A percentile compares a stretch with the other conserved stretches of the same genome.
These are phyloP conservation scores for Macroglossus sobrinus DNA, from an alignment of 2,113 vertebrate species.

Conservation along the genomic window DNA sequence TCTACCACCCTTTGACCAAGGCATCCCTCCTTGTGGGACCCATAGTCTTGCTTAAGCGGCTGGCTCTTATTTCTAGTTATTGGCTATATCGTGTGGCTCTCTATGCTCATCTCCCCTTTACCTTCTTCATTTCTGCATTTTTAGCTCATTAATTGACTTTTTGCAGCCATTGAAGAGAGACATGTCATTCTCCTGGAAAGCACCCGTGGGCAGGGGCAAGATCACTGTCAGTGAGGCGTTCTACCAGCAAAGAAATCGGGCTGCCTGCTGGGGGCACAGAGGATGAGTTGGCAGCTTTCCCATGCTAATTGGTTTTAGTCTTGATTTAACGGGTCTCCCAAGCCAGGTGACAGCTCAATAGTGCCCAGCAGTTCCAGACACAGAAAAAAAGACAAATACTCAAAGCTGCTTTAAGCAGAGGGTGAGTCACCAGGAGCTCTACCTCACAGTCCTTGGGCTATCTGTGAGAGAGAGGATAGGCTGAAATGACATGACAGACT, in stretches of 20 bases:
- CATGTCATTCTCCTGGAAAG: constrained; percentile 37
- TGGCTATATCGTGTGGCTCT: neutral
- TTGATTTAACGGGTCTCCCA: constrained; percentile 46
- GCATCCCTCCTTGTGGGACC: neutral
- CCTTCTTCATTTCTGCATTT: neutral
- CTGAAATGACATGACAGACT: neutral
- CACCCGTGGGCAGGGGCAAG: neutral
- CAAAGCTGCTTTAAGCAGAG: neutral
- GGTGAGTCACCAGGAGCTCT: neutral
- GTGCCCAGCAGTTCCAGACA: neutral
- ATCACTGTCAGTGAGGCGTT: constrained; percentile 4
- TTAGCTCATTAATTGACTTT: constrained; percentile 35
- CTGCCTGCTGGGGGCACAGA: neutral
- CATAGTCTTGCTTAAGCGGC: neutral
- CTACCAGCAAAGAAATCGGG: constrained; percentile 40
- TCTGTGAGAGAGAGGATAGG: neutral
- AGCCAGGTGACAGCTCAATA: neutral
- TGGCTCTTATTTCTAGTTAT: neutral
- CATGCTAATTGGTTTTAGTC: constrained; percentile 43
- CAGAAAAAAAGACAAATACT: neutral
- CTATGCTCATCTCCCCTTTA: neutral
- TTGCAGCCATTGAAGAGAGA: neutral
- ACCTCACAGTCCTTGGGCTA: neutral
- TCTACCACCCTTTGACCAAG: neutral
- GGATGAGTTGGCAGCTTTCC: constrained; percentile 54